A percentile compares a stretch with the other conserved stretches of the same genome.
Evolutionary conservation across 2,113 vertebrate species (phyloP).

Genomic region (Melanocharis versteri): DNA sequence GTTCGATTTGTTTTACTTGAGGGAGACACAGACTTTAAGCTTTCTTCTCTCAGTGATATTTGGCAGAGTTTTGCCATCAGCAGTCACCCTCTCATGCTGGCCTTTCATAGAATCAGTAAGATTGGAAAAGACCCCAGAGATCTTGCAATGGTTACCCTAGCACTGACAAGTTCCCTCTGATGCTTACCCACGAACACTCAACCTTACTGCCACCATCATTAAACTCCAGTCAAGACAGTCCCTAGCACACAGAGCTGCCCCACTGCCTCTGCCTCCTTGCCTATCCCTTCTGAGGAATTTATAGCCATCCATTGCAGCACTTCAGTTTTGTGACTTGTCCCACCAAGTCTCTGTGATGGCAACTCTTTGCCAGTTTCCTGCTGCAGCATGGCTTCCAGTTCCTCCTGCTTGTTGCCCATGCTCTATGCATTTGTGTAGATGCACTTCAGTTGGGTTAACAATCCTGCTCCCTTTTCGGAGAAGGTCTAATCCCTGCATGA

Average conservation of each 20-base stretch:
- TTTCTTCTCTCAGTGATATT: neutral
- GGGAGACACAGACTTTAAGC: neutral
- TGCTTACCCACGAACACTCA: neutral
- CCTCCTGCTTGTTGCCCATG: neutral
- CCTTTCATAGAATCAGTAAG: neutral
- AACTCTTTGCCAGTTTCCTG: neutral
- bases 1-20: neutral
- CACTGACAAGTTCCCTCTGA: neutral
- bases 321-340: neutral
- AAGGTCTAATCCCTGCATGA: neutral
- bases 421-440: neutral
- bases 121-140: neutral
- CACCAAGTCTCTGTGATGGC: neutral
- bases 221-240: neutral
- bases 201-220: neutral
- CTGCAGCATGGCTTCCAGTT: neutral
- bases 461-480: neutral
- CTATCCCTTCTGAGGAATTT: neutral
- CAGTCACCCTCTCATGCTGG: neutral
- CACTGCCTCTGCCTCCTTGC: neutral
- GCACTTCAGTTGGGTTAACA: neutral
- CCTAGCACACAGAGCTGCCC: neutral
- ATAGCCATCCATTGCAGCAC: neutral
- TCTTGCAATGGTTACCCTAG: too few relatives aligned
- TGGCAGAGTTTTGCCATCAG: neutral